Percentiles rank a stretch among this genome's conserved stretches.
These are phyloP conservation scores for Cetonia aurata DNA, from an alignment of 2,888 invertebrate genomes.

Conservation along the genomic window DNA sequence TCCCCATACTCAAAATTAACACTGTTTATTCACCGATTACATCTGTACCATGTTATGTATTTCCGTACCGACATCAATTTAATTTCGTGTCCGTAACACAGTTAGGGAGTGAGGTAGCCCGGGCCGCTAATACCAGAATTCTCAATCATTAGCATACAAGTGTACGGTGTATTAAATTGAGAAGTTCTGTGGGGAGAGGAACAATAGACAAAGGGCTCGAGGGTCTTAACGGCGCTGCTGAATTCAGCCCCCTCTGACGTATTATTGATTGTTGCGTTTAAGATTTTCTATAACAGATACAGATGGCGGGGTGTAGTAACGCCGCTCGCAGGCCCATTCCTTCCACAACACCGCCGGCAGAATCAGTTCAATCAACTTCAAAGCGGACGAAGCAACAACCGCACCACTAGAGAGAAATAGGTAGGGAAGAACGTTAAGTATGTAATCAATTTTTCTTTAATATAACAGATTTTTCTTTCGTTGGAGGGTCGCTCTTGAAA, in stretches of 20 bases:
- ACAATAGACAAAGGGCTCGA: conserved; percentile 46
- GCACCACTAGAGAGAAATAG: not conserved
- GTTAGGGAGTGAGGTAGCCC: conserved; percentile 17
- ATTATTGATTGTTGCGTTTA: conserved; percentile 40
- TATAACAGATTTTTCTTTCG: conserved; percentile 21
- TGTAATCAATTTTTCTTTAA: conserved; percentile 28
- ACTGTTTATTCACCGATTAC: conserved; percentile 3
- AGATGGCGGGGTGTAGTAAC: conserved; percentile 2
- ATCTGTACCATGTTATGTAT: conserved; percentile 3
- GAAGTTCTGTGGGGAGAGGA: conserved; percentile 44
- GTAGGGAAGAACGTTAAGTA: conserved; percentile 11
- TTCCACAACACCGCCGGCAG: not conserved
- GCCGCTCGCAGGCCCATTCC: not conserved
- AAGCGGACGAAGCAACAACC: conserved; percentile 12
- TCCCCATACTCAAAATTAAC: too few species aligned
- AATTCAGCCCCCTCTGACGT: conserved; percentile 35
- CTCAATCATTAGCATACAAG: conserved; percentile 45
- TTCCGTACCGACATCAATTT: conserved; percentile 22
- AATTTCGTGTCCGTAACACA: conserved; percentile 11
- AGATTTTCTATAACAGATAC: conserved; percentile 37
- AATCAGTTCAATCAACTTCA: conserved; percentile 35
- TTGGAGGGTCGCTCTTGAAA: too few species aligned
- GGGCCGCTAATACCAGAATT: conserved; percentile 34
- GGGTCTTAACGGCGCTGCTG: conserved; percentile 40
- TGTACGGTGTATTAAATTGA: conserved; percentile 45